Percentiles rank a stretch among this genome's conserved stretches.
Conservation (phyloP, 2,797 vertebrate species). For the Characodon lateralis region DNA sequence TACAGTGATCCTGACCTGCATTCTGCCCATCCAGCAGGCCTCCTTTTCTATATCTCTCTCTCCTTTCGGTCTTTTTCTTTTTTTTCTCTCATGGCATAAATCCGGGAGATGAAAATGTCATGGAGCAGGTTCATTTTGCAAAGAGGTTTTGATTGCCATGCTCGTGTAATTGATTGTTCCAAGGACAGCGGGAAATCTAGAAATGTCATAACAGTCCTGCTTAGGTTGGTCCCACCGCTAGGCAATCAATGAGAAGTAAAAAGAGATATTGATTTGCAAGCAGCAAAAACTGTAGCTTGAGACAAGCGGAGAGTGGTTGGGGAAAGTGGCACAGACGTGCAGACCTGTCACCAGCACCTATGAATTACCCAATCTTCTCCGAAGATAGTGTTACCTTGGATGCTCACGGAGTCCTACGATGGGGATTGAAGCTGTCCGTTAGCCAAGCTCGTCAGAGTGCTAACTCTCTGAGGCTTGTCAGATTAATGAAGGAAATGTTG, state of each 20-base stretch:
- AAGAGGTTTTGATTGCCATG: conserved; percentile 89
- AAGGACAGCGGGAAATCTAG: conserved; percentile 89
- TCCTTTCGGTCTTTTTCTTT: conserved; percentile 7
- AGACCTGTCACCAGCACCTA: conserved; percentile 82
- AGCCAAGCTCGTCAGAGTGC: conserved; percentile 69
- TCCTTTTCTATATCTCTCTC: conserved; percentile 8
- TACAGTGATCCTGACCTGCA: conserved; percentile 64
- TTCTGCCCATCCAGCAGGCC: conserved; percentile 48
- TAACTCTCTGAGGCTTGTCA: conserved; percentile 68
- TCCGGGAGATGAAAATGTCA: conserved; percentile 88
- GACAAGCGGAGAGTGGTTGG: conserved; percentile 74
- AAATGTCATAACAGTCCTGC: conserved; percentile 89
- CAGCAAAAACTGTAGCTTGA: conserved; percentile 85
- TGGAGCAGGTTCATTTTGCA: conserved; percentile 87
- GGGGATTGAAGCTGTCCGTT: conserved; percentile 77
- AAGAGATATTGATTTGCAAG: conserved; percentile 85
- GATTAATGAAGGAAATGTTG: conserved; percentile 80
- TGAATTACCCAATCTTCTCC: conserved; percentile 81
- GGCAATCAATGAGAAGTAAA: conserved; percentile 88
- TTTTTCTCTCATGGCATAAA: conserved; percentile 77
- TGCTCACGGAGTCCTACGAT: conserved; percentile 61
- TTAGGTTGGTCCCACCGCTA: conserved; percentile 84
- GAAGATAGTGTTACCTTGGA: conserved; percentile 79
- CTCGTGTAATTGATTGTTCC: conserved; percentile 88
- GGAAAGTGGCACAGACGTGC: conserved; percentile 78